Conservation (phyloP, 2,888 invertebrate genomes). For the Caenorhabditis panamensis region DNA sequence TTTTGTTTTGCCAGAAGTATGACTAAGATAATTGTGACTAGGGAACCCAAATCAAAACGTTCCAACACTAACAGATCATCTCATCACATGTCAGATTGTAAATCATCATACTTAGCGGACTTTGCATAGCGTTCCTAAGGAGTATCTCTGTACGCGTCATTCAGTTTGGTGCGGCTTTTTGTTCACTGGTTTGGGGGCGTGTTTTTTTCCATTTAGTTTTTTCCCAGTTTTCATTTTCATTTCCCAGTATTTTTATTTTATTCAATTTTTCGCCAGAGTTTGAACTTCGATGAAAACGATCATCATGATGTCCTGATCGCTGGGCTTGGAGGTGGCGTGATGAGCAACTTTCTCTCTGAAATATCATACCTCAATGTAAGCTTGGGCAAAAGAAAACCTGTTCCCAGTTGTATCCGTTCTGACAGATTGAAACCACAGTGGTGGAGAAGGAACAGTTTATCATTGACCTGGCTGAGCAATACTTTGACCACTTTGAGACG, state of each 20-base stretch:
- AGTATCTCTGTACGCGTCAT: too few relatives aligned
- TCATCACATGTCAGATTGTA: too few relatives aligned
- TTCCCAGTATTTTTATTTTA: conserved; percentile 5
- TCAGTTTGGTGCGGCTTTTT: too few relatives aligned
- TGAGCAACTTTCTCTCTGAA: conserved; percentile 63
- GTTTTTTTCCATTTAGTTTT: conserved; percentile 1
- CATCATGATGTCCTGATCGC: conserved; percentile 59
- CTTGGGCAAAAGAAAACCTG: not conserved
- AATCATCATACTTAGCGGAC: too few relatives aligned
- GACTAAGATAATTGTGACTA: too few relatives aligned
- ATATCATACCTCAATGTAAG: conserved; percentile 55
- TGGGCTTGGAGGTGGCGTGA: conserved; percentile 65
- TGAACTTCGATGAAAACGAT: conserved; percentile 52
- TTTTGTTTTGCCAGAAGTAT: too few relatives aligned
- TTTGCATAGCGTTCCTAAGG: too few relatives aligned
- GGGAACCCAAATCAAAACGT: too few relatives aligned
- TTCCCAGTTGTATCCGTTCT: conserved; percentile 13
- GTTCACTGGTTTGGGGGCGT: not conserved
- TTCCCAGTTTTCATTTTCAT: not conserved
- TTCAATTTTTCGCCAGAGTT: conserved; percentile 40
- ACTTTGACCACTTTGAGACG: conserved; percentile 57
- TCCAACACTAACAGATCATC: too few relatives aligned
- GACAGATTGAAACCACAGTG: conserved; percentile 60
- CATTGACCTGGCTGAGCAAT: conserved; percentile 51
- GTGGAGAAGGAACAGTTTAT: conserved; percentile 63